Base-by-base conservation (phyloP, 1,140 invertebrate species). In the Adoxophyes honmai region DNA sequence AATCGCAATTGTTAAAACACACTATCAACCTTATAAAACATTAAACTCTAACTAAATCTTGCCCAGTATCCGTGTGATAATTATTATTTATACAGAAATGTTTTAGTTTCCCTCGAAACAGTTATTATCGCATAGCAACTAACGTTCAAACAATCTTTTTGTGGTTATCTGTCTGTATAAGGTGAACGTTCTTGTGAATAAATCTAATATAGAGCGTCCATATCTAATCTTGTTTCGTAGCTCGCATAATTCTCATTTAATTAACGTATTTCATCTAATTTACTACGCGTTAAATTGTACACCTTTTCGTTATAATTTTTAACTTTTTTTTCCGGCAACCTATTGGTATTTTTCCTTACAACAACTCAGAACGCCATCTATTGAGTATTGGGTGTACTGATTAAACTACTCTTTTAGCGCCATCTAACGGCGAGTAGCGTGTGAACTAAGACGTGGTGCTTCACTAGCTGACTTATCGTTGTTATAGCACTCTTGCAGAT, bases 351-450 rank as follows among this genome's bases (percentile, higher is more conserved):
- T 3, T 39, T 39, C 1, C 1, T 34, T 4, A 34, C 4, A 34
- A 34, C 4, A 34, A 34, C 4, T 5, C 10, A 15, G 13, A 66
- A 14, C 64, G 71, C 71, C 71, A 74, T 70, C 69, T 75, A 10
- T 56, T 38, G 35, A 44, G 0, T 15, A 15, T n/a, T 6, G 39
- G 9, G n/a, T 15, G n/a, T 55, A 54, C n/a, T n/a, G n/a, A n/a
- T n/a, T n/a, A n/a, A n/a, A n/a, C n/a, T n/a, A 18, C 11, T 38
- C 44, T 53, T 48, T 8, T n/a, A 35, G 55, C 52, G 59, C 52
- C 59, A 54, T 52, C 59, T 60, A 37, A 33, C 48, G 15, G 33
- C 18, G 52, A 60, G 39, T 57, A 57, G 55, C 33, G 9, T n/a
- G n/a, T n/a, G n/a, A n/a, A n/a, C n/a, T 44, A 3, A 4, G 13